Conservation (phyloP, 1,140 invertebrate species). For the Drosophila mauritiana region DNA sequence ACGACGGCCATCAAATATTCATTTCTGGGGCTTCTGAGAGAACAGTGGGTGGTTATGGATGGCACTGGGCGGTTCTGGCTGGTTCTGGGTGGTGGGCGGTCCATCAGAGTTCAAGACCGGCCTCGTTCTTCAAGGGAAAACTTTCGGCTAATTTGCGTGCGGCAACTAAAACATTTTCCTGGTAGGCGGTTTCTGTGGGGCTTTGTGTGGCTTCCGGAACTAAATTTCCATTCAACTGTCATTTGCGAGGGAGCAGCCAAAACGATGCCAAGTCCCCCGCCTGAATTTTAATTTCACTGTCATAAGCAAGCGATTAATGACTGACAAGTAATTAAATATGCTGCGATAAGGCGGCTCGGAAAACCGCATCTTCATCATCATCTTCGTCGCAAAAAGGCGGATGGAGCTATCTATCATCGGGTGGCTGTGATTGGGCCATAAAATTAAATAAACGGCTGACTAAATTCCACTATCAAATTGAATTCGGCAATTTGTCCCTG, state of each 20-base stretch:
- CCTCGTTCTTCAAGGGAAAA: conserved; percentile 42
- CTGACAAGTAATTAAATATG: conserved; percentile 72
- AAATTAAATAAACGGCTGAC: conserved; percentile 76
- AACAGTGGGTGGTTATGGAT: conserved; percentile 3
- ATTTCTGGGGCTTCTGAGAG: conserved; percentile 45
- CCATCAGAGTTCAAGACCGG: conserved; percentile 48
- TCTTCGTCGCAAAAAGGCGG: neutral
- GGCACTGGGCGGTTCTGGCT: neutral
- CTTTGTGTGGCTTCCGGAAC: conserved; percentile 38
- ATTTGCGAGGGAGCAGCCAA: conserved; percentile 43
- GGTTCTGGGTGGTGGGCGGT: conserved; percentile 5
- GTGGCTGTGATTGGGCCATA: conserved; percentile 62
- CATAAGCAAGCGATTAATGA: conserved; percentile 53
- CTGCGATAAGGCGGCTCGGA: conserved; percentile 19
- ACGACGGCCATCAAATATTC: conserved; percentile 71
- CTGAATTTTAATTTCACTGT: conserved; percentile 61
- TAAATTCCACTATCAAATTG: conserved; percentile 79
- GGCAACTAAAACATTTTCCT: conserved; percentile 73
- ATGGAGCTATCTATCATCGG: conserved; percentile 10
- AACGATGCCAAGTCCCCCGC: no score
- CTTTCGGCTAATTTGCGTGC: conserved; percentile 74
- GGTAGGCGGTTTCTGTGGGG: conserved; percentile 41
- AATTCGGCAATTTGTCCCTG: conserved; percentile 79
- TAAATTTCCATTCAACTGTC: conserved; percentile 75
- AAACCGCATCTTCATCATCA: neutral